A percentile compares a stretch with the other conserved stretches of the same genome.
Conservation (phyloP, 2,797 vertebrate genomes). For the Capromys pilorides region DNA sequence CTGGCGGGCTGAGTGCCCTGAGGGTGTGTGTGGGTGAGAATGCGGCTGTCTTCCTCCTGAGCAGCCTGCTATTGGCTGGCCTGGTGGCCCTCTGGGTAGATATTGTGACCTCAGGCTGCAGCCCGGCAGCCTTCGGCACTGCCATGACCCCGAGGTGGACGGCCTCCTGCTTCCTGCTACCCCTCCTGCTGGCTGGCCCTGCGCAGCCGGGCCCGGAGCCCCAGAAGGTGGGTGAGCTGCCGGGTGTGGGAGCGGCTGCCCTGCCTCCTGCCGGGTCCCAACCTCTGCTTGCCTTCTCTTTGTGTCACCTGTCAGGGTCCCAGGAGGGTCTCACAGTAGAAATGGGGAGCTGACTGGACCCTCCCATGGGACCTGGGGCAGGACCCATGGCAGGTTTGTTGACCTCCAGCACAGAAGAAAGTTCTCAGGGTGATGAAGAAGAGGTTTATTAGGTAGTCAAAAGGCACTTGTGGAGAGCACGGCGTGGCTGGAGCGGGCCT, state of each 20-base stretch:
- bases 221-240: conserved; percentile 43
- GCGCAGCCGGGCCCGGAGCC: background rate
- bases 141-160: background rate
- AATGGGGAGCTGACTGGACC: background rate
- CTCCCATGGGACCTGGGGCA: background rate
- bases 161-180: background rate
- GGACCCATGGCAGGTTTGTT: background rate
- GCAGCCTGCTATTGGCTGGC: background rate
- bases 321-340: background rate
- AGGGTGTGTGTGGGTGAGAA: background rate
- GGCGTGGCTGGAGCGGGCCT: too few relatives aligned
- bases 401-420: background rate
- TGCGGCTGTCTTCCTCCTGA: background rate
- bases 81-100: background rate
- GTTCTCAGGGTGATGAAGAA: background rate
- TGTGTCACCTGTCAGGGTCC: background rate
- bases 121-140: background rate
- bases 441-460: background rate
- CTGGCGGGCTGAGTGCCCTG: background rate
- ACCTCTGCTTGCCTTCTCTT: background rate
- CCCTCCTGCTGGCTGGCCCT: conserved; percentile 5
- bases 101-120: background rate
- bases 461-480: background rate
- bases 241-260: background rate
- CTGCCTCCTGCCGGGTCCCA: background rate